Base-by-base conservation (phyloP, 1,140 invertebrate genomes). In the Neuroterus valhalla region DNA sequence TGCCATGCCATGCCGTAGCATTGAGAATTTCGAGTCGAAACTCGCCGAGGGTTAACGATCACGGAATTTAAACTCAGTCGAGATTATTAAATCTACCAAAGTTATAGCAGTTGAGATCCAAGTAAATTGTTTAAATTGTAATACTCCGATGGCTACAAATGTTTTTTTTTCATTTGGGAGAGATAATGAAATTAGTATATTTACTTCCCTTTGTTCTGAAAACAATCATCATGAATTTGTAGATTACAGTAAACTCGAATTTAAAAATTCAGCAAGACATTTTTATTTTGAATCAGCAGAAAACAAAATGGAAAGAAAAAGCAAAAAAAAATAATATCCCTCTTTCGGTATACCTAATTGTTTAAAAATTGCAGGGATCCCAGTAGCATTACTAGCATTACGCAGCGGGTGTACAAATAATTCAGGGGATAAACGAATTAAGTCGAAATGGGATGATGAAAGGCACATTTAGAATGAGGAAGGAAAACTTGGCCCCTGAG, bases 351-450 rank as follows among this genome's bases (percentile, higher is more conserved):
- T 26, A 31, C 23, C 14, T 23, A 31, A 62, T 62, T 62, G 31
- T 62, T 62, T 62, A 31, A n/a, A 62, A 62, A 62, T 62, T 26
- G 55, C 15, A 26, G 23, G 14, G 21, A 15, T 62, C 50, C 19
- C 21, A 2, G 19, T 23, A 12, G 50, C 23, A 55, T 55, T 55
- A 55, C 23, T 19, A 26, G 55, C 26, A 62, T 62, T 23, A 67
- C 50, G 73, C 52, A 69, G 67, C 46, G 75, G 77, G 85, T 87
- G 82, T 85, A 86, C 80, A 86, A 89, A 90, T 89, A 90, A 89
- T 89, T 88, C 81, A 84, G 75, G 80, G 83, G 78, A 85, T 88
- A 88, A 88, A 82, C 85, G 86, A 89, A 89, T 90, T 86, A 90
- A 84, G 84, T 85, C 72, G 81, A 80, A 85, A 84, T 81, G 79